These are phyloP conservation scores for Cephus sareptanus DNA, from an alignment of 2,888 invertebrate genomes.

Conservation along the genomic window DNA sequence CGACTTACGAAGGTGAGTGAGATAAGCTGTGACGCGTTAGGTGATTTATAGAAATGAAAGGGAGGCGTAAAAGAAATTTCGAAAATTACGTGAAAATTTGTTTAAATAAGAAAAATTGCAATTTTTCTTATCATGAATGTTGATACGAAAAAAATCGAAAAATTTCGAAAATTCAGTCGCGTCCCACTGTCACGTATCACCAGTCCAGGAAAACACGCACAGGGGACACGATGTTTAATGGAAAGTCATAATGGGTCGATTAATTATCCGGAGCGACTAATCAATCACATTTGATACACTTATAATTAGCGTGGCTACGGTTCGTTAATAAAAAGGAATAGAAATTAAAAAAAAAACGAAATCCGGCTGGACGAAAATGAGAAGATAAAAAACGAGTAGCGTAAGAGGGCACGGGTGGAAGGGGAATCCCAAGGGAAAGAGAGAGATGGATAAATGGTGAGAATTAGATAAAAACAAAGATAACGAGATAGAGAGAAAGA, in stretches of 20 bases:
- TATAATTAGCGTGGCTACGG: constrained; percentile 8
- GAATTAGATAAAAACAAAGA: too few relatives aligned
- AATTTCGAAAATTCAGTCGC: neutral
- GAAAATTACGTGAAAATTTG: too few relatives aligned
- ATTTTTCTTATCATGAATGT: too few relatives aligned
- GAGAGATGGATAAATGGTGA: too few relatives aligned
- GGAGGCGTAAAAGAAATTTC: neutral
- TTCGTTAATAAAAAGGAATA: constrained; percentile 1
- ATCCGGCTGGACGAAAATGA: neutral
- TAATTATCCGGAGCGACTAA: constrained; percentile 21
- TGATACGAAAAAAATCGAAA: neutral
- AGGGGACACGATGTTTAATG: constrained; percentile 14
- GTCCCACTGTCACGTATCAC: neutral
- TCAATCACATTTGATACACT: constrained; percentile 30
- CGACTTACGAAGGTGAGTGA: too few relatives aligned
- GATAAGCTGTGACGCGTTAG: too few relatives aligned
- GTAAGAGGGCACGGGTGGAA: neutral
- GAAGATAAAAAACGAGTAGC: neutral
- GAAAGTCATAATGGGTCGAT: constrained; percentile 22
- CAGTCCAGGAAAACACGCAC: neutral
- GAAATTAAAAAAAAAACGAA: neutral
- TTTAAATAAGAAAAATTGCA: too few relatives aligned
- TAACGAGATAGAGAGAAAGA: neutral
- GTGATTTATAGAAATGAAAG: neutral
- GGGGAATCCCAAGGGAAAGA: neutral